Conservation (phyloP, 64 coral and sea anemone genomes). For the Cladopsammia gracilis region DNA sequence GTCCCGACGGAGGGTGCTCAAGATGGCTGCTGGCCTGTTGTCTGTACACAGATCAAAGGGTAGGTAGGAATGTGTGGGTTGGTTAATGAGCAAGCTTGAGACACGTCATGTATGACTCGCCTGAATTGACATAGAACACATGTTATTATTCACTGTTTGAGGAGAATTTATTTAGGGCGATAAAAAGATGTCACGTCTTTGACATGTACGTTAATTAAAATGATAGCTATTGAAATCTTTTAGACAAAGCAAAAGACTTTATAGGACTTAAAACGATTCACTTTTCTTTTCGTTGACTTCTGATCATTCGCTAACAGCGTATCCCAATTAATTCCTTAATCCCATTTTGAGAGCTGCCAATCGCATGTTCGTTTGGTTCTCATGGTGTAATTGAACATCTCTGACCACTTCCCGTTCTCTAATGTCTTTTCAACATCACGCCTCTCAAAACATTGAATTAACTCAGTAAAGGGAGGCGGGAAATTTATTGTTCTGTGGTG, state of each 20-base stretch:
- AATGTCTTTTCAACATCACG: conserved; percentile 63
- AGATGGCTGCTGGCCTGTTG: conserved; percentile 96
- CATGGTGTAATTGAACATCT: conserved; percentile 74
- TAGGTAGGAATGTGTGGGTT: conserved; percentile 89
- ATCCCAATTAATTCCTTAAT: conserved; percentile 78
- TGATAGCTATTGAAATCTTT: conserved; percentile 79
- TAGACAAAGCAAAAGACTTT: conserved; percentile 66
- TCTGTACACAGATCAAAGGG: conserved; percentile 90
- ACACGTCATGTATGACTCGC: conserved; percentile 98
- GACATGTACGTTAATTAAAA: conserved; percentile 88
- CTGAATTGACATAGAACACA: conserved; percentile 92
- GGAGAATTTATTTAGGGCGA: conserved; percentile 91
- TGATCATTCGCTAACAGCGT: conserved; percentile 72
- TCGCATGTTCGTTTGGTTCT: conserved; percentile 55
- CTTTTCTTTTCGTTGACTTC: conserved; percentile 30
- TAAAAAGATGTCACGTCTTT: conserved; percentile 83
- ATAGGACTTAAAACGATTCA: conserved; percentile 67
- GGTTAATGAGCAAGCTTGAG: conserved; percentile 84
- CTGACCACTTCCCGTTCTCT: conserved; percentile 59
- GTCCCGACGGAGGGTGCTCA: conserved; percentile 73
- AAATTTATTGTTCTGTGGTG: conserved; percentile 57
- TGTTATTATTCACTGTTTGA: conserved; percentile 90
- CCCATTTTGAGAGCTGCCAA: conserved; percentile 76
- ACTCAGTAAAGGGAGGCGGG: conserved; percentile 60
- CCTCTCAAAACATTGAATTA: conserved; percentile 67